Evolutionary conservation across 2,888 invertebrate species (phyloP), one percentile per base, ranked within the genome.

Genomic region (Eugnorisma glareosa): DNA sequence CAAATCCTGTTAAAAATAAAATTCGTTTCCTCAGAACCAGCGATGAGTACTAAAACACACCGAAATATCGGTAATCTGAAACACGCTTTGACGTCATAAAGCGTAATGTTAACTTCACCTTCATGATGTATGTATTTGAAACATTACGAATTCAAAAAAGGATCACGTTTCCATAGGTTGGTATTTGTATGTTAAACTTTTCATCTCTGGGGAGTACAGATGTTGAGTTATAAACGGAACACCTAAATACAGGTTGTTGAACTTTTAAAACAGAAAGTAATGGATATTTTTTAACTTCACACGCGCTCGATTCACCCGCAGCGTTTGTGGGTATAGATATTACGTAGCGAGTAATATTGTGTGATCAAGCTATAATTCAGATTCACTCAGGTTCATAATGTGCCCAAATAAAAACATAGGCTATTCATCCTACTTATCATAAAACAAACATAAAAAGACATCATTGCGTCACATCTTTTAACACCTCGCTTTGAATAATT

Each of bases 401-500:
- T 54, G 24, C 31, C 35, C 13, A 11, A 21, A 40, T n/a, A 71
- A 72, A 54, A 31, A 13, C 48, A 18, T 24, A 40, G 13, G 35
- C 24, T 7, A 31, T 64, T 76, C 15, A 1, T 64, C 43, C 48
- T 48, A 51, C 28, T 67, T 48, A 67, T 28, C 61, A 70, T 82
- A 69, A 77, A 81, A 77, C 66, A 48, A 73, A 73, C 61, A 73
- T 73, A 63, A 77, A 76, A 81, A 63, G 43, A 5, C 57, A 59
- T 24, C 11, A 43, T 64, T 45, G 21, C 13, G 59, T 73, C 51
- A 48, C 80, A 28, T 54, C 45, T 67, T 59, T 67, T 48, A 69
- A 72, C 84, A 84, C 69, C 57, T 67, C 57, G 43, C 67, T 40
- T 37, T 82, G 66, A 43, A 81, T 82, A 72, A 82, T 72, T 72